These are phyloP conservation scores for Drosophila pullipes DNA, from an alignment of 2,888 invertebrate species.

Conservation along the genomic window DNA sequence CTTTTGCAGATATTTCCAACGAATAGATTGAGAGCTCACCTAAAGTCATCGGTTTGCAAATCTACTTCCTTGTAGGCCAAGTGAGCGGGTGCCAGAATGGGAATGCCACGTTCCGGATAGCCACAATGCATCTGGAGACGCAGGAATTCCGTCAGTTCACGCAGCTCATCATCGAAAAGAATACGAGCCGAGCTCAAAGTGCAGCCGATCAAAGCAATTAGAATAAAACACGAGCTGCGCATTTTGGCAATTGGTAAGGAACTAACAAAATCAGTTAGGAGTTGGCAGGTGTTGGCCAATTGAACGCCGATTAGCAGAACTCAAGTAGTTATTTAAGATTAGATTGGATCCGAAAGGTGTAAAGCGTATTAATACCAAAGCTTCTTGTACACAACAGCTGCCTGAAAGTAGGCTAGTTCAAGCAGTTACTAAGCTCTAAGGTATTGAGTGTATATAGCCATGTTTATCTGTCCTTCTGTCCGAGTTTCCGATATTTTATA, in stretches of 20 bases:
- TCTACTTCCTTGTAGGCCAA: conserved; percentile 56
- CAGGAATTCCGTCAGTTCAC: conserved; percentile 78
- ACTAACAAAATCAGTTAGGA: conserved; percentile 19
- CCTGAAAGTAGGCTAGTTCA: conserved; percentile 58
- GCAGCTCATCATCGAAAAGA: conserved; percentile 79
- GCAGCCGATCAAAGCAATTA: conserved; percentile 46
- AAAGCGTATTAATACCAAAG: conserved; percentile 19
- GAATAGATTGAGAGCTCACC: conserved; percentile 51
- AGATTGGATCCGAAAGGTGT: conserved; percentile 57
- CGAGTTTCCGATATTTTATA: too few relatives aligned
- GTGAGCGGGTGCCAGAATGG: conserved; percentile 77
- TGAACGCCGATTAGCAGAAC: conserved; percentile 43
- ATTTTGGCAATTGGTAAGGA: conserved; percentile 38
- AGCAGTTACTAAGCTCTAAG: background rate
- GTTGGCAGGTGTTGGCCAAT: background rate
- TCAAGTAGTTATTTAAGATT: conserved; percentile 53
- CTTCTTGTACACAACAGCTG: background rate
- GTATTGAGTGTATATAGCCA: too few relatives aligned
- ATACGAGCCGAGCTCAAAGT: conserved; percentile 45
- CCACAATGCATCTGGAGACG: conserved; percentile 83
- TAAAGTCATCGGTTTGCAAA: conserved; percentile 31
- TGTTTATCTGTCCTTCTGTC: background rate
- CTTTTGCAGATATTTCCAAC: background rate
- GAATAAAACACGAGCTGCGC: conserved; percentile 42
- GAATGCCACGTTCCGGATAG: conserved; percentile 72